Base-by-base conservation (phyloP, 2,113 vertebrate genomes). In the Alectura lathami region DNA sequence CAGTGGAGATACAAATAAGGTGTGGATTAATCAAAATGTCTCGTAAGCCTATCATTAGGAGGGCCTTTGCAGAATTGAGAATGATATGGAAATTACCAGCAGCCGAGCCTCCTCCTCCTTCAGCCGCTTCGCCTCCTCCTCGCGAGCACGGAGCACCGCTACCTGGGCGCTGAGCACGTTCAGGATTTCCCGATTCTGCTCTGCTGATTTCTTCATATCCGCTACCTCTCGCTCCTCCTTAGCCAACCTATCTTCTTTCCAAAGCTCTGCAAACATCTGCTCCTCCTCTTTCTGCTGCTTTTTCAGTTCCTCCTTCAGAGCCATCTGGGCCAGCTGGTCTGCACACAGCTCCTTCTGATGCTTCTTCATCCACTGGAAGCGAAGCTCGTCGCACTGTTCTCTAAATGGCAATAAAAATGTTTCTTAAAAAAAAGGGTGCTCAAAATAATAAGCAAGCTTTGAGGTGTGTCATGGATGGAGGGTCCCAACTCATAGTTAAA, bases 301-400 rank as follows among this genome's bases (percentile, higher is more conserved):
- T 48, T 48, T 97, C 82, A 94, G 34, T 43, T 98, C 96, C 91
- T 97, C 80, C 6, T 96, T 97, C n/a, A 97, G 91, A 4, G 91
- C 96, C 20, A 99, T 57, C 97, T 99, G 99, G 17, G 96, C 97
- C 8, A 93, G 96, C 10, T 98, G 96, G 54, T 98, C 98, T 34
- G 75, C 80, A 3, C 89, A 91, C 67, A 98, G 85, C 34, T 98
- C 95, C 59, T 97, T 92, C 92, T 97, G 91, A 5, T 72, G 95
- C 21, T 74, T 60, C 22, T 64, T 92, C 13, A n/a, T 88, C 96
- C 96, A 9, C 13, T 96, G 22, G 1, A 26, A 3, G 1, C 98
- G 98, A 32, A 99, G 89, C 85, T 99, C 98, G 3, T 98, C 98
- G 2, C 98, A 98, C 50, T 89, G 91, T 36, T 98, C 97, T 89